phyloP scores from a whole-genome alignment of 2,888 invertebrate species.

The Saturnia pavonia region DNA sequence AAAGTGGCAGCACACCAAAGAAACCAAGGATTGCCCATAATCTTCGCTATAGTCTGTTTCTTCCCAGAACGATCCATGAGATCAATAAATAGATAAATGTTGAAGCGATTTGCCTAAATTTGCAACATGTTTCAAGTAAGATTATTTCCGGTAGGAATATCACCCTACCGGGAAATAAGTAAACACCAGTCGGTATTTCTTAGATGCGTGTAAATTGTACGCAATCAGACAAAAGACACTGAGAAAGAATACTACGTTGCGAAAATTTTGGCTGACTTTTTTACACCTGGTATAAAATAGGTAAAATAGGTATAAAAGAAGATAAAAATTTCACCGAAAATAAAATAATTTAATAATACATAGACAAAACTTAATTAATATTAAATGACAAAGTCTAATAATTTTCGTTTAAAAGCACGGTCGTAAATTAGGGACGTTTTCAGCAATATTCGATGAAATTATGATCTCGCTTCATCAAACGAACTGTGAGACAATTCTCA shows the following conservation, averaged over 20 bases:
- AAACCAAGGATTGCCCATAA: no score
- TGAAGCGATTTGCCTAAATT: no score
- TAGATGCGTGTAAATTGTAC: background rate
- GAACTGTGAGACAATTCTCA: constrained; percentile 36
- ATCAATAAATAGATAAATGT: no score
- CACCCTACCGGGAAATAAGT: background rate
- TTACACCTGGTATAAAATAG: no score
- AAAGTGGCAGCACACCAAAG: no score
- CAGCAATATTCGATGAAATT: constrained; percentile 31
- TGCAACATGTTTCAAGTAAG: background rate
- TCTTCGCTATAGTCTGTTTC: no score
- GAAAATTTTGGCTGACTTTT: background rate
- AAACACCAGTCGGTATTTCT: background rate
- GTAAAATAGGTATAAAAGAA: background rate
- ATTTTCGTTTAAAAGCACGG: constrained; percentile 9
- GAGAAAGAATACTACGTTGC: no score
- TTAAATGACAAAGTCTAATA: constrained; percentile 1
- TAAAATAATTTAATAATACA: constrained; percentile 1
- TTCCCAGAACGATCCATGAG: no score
- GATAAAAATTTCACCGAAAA: background rate
- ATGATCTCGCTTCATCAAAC: constrained; percentile 35
- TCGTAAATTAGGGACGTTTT: constrained; percentile 25
- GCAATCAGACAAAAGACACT: no score
- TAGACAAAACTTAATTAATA: background rate
- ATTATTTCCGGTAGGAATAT: background rate